phyloP scores from a whole-genome alignment of 2,797 vertebrate species.

The Gila robusta region DNA sequence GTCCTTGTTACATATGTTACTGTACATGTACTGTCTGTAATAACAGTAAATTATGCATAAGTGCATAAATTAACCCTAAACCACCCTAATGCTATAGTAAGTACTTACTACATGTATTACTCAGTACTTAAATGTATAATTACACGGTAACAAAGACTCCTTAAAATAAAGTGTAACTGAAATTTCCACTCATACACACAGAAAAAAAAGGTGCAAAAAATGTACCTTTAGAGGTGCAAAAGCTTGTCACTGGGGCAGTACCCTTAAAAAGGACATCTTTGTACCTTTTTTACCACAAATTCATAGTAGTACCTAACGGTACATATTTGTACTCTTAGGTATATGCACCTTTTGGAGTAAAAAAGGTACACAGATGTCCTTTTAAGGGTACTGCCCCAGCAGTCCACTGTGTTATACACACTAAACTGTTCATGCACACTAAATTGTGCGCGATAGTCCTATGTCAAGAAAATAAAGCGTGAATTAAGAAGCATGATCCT shows the following conservation, averaged over 20 bases:
- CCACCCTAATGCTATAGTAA: not conserved
- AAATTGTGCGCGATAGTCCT: not conserved
- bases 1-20: not conserved
- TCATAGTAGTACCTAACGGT: no score
- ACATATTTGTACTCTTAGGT: no score
- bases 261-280: no score
- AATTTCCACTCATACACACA: not conserved
- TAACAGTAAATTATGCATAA: not conserved
- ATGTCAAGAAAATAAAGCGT: constrained; percentile 15
- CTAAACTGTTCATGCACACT: not conserved
- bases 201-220: no score
- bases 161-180: not conserved
- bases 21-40: not conserved
- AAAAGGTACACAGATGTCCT: no score
- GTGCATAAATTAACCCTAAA: not conserved
- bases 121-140: not conserved
- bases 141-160: not conserved
- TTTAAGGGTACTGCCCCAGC: no score
- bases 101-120: not conserved
- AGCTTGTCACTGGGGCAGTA: no score
- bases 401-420: not conserved
- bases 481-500: constrained; percentile 7
- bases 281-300: no score
- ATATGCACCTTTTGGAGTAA: no score
- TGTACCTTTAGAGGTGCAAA: no score